These are phyloP conservation scores for Atherinomorus stipes DNA, from an alignment of 2,113 vertebrate species.

Conservation along the genomic window DNA sequence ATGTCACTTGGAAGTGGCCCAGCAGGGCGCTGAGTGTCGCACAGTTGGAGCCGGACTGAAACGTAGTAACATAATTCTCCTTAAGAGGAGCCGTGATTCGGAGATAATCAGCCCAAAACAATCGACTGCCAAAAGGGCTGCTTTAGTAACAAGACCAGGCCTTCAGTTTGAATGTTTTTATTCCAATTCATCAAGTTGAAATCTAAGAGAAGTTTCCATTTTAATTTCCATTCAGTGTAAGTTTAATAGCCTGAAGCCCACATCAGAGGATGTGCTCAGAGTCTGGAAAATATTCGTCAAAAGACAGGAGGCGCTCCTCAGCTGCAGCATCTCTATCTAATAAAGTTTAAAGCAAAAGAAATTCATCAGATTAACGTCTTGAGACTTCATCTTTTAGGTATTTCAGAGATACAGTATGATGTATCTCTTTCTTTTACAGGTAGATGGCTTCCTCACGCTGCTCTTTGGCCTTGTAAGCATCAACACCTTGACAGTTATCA, in stretches of 20 bases:
- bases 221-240: constrained; percentile 4
- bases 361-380: neutral
- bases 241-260: neutral
- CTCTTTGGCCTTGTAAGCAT: constrained; percentile 91
- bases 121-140: neutral
- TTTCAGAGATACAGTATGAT: neutral
- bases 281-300: constrained; percentile 15
- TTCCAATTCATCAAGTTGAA: neutral
- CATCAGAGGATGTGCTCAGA: neutral
- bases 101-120: constrained; percentile 36
- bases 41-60: constrained; percentile 47
- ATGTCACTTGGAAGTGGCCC: constrained; percentile 59
- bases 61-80: constrained; percentile 35
- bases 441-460: constrained; percentile 90
- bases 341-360: constrained; percentile 23
- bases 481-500: constrained; percentile 92
- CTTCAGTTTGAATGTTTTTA: neutral
- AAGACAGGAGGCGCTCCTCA: constrained; percentile 29
- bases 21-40: constrained; percentile 41
- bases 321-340: constrained; percentile 42
- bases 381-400: neutral
- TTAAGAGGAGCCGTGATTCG: constrained; percentile 46
- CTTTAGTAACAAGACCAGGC: neutral
- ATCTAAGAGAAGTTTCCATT: neutral
- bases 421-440: constrained; percentile 74